Evolutionary conservation across 2,888 invertebrate species (phyloP), one percentile per base, ranked within the genome.

Genomic region (Pachymerium ferrugineum): DNA sequence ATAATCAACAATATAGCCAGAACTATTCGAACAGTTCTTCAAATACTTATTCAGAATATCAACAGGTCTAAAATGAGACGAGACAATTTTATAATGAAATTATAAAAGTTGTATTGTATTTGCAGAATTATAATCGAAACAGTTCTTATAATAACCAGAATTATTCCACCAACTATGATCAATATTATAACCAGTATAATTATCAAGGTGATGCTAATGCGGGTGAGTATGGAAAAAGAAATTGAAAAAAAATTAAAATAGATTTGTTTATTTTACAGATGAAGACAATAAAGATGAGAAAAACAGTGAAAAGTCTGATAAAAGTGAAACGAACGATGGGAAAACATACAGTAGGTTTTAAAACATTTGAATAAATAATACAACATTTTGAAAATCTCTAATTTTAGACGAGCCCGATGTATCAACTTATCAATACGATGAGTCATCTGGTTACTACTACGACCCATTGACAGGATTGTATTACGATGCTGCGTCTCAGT

Each of bases 391-490:
- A n/a, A n/a, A n/a, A 22, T 71, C 22, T 62, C n/a, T 75, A 74
- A 29, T 74, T 75, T 6, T 76, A 79, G 79, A 84, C 30, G 79
- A 82, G 19, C 98, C 98, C 3, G 97, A 98, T 86, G 90, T 93
- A 10, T 89, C 91, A 71, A 90, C 91, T 38, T 99, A 96, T 82
- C 90, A 93, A 80, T 97, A 93, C 80, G 99, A 99, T 82, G 93
- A 94, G 81, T 88, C 90, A 0, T 96, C 96, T 3, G 97, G 98
- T 0, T 98, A 95, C 81, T 97, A 97, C 81, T 97, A 95, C 81
- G 98, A 99, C 83, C 89, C 94, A 0, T 85, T 87, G 1, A 97
- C 98, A 0, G 93, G 94, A 0, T 86, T 98, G 16, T 99, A 98
- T 83, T 99, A 97, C 82, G 99, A 99, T 85, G 90, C 95, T 0